Evolutionary conservation across 2,797 vertebrate species (phyloP).

Genomic region (Eurystomus glaucurus): DNA sequence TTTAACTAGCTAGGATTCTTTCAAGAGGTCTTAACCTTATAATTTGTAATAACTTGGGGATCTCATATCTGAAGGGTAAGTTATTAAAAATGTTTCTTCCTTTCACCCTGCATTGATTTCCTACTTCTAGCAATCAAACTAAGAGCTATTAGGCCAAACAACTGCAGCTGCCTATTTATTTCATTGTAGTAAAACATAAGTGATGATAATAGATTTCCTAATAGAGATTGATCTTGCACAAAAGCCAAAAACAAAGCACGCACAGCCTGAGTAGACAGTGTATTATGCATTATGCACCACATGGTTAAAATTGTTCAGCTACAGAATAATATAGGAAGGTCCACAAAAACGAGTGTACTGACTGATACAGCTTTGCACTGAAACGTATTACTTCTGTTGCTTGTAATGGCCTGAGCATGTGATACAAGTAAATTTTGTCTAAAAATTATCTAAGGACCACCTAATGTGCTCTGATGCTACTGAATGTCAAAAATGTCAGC

Average conservation of each 20-base stretch:
- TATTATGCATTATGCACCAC: neutral
- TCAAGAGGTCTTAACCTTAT: slow-evolving; percentile 85
- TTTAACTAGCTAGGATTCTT: slow-evolving; percentile 83
- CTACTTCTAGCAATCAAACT: slow-evolving; percentile 68
- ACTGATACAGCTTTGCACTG: slow-evolving; percentile 23
- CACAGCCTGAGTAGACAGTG: neutral
- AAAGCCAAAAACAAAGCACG: slow-evolving; percentile 31
- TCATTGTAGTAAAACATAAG: slow-evolving; percentile 74
- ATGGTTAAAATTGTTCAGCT: slow-evolving; percentile 15
- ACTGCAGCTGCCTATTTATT: slow-evolving; percentile 76
- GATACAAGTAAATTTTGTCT: slow-evolving; percentile 86
- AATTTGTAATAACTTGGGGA: slow-evolving; percentile 83
- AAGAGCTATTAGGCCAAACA: slow-evolving; percentile 62
- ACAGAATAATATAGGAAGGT: neutral
- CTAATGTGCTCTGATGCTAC: slow-evolving; percentile 90
- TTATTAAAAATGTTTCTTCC: slow-evolving; percentile 77
- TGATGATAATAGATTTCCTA: slow-evolving; percentile 75
- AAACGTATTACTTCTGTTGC: slow-evolving; percentile 83
- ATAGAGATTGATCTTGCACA: slow-evolving; percentile 69
- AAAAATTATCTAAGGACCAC: slow-evolving; percentile 95
- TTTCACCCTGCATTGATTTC: slow-evolving; percentile 77
- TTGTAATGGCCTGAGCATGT: slow-evolving; percentile 90
- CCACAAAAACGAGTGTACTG: neutral
- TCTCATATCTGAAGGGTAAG: slow-evolving; percentile 70
- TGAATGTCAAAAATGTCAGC: slow-evolving; percentile 93